Evolutionary conservation across 2,888 invertebrate species (phyloP).

Genomic region (Xestoiulus laeticollis): DNA sequence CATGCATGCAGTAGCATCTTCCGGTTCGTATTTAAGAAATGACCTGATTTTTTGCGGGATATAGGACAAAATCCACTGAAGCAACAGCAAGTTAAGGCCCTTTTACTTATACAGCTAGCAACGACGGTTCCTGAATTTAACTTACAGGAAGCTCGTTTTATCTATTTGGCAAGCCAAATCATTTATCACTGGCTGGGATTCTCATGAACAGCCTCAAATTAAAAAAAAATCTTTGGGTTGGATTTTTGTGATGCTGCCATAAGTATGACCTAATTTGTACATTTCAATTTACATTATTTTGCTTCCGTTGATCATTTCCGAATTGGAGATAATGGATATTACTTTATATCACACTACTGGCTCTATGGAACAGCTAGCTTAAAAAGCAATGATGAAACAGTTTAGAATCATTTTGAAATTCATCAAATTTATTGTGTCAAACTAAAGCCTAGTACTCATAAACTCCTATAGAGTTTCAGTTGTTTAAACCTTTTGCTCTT

Average conservation of each 20-base stretch:
- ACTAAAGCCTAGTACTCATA: too few species aligned
- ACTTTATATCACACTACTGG: background rate
- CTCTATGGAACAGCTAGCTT: background rate
- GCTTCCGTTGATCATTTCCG: slow-evolving; percentile 25
- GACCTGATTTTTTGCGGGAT: background rate
- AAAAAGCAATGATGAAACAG: background rate
- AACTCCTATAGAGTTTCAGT: too few species aligned
- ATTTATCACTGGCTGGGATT: background rate
- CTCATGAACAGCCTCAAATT: background rate
- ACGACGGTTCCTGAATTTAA: background rate
- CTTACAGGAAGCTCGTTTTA: background rate
- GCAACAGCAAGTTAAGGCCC: background rate
- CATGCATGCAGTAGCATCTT: background rate
- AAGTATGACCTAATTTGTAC: slow-evolving; percentile 12
- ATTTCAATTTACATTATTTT: background rate
- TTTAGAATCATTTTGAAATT: too few species aligned
- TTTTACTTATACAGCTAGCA: background rate
- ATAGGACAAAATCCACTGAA: background rate
- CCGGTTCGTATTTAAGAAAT: background rate
- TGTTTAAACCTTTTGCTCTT: too few species aligned
- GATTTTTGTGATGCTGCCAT: background rate
- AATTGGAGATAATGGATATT: slow-evolving; percentile 4
- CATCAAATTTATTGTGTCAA: too few species aligned
- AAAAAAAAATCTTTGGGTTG: background rate
- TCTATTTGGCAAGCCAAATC: background rate